phyloP scores from a whole-genome alignment of 2,113 vertebrate species.

The Ifrita kowaldi region DNA sequence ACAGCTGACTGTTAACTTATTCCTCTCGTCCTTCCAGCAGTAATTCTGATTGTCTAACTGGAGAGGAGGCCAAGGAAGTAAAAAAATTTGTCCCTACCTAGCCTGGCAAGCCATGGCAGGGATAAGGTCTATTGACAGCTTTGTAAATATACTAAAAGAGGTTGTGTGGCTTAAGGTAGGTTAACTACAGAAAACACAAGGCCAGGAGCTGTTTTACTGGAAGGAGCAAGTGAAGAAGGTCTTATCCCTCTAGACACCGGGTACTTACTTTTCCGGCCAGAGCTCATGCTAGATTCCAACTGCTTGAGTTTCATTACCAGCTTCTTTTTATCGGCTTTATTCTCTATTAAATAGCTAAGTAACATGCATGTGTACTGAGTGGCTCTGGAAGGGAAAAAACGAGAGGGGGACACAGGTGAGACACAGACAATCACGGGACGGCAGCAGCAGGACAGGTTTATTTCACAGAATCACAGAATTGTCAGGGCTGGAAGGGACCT shows the following conservation, averaged over 20 bases:
- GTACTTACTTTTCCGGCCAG: conserved; percentile 93
- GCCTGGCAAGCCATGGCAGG: not conserved
- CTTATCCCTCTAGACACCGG: not conserved
- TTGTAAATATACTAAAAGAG: not conserved
- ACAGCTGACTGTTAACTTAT: not conserved
- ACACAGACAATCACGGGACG: not conserved
- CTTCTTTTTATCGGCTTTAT: conserved; percentile 72
- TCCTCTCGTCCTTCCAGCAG: not conserved
- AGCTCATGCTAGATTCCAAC: conserved; percentile 88
- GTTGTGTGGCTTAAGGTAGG: not conserved
- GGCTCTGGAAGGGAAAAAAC: conserved; percentile 80
- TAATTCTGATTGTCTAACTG: rapidly evolving
- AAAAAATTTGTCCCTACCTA: not conserved
- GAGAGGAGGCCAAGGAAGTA: not conserved
- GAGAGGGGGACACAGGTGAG: conserved; percentile 38
- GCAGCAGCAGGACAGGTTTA: not conserved
- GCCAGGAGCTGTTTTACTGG: not conserved
- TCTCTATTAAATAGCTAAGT: conserved; percentile 83
- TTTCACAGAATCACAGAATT: not conserved
- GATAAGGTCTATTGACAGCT: not conserved
- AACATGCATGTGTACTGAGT: conserved; percentile 91
- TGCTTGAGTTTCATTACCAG: conserved; percentile 82
- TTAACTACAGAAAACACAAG: not conserved
- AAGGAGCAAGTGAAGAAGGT: not conserved
- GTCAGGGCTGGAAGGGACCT: not conserved